A percentile compares a stretch with the other conserved stretches of the same genome.
Evolutionary conservation across 2,113 vertebrate species (phyloP).

Genomic region (Panthera uncia): DNA sequence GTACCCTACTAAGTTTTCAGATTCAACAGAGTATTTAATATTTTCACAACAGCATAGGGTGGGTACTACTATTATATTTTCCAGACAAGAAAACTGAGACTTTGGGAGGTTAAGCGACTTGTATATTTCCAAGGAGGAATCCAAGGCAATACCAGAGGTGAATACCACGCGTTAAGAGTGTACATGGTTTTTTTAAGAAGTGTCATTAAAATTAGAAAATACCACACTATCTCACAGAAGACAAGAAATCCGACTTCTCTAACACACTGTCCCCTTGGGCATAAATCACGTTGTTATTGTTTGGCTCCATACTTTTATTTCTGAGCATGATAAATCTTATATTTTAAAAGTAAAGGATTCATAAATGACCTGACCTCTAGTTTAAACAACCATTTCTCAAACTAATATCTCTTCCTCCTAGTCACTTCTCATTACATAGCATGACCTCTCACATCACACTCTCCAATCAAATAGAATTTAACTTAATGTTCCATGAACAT

Average conservation of each 20-base stretch:
- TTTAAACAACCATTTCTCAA: background rate
- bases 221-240: background rate
- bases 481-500: background rate
- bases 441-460: background rate
- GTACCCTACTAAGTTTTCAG: background rate
- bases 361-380: background rate
- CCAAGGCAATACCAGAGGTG: background rate
- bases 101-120: background rate
- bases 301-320: background rate
- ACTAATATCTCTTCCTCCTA: background rate
- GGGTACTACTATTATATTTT: background rate
- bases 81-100: background rate
- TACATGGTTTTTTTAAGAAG: background rate
- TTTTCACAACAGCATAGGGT: background rate
- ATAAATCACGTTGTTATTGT: background rate
- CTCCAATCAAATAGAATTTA: background rate
- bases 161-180: background rate
- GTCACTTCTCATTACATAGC: background rate
- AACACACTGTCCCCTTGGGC: background rate
- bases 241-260: background rate
- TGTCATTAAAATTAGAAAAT: background rate
- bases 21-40: background rate
- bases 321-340: background rate
- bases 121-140: background rate
- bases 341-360: constrained; percentile 7